Conservation (phyloP, 2,113 vertebrate species). For the Gadus macrocephalus region DNA sequence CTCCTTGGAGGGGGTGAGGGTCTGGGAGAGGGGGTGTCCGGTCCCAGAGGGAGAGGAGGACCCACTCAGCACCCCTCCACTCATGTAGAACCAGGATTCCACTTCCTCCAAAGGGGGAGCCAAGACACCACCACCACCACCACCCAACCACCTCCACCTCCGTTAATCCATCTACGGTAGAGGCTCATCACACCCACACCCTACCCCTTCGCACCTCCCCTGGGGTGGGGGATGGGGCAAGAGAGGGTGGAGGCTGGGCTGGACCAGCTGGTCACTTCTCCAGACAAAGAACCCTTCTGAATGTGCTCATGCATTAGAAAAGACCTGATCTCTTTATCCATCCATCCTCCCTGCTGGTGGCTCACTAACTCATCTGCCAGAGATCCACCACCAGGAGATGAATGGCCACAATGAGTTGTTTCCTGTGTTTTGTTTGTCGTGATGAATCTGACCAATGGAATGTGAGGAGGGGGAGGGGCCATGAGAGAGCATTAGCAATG, state of each 20-base stretch:
- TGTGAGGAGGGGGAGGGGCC: too few relatives aligned
- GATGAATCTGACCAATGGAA: too few relatives aligned
- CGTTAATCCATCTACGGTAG: slow-evolving; percentile 54
- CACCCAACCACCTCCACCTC: slow-evolving; percentile 13
- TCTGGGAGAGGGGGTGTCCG: neutral
- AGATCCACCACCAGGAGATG: slow-evolving; percentile 14
- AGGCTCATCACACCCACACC: slow-evolving; percentile 15
- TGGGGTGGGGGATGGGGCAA: slow-evolving; percentile 44
- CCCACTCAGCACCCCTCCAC: too few relatives aligned
- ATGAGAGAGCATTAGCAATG: too few relatives aligned
- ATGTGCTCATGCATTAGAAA: slow-evolving; percentile 62
- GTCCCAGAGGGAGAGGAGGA: too few relatives aligned
- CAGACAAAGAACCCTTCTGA: slow-evolving; percentile 71
- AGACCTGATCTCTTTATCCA: slow-evolving; percentile 24
- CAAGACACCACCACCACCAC: slow-evolving; percentile 9
- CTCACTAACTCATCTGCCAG: slow-evolving; percentile 14
- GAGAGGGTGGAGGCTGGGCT: slow-evolving; percentile 43
- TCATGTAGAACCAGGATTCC: too few relatives aligned
- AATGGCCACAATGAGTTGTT: slow-evolving; percentile 11
- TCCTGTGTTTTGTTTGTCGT: too few relatives aligned
- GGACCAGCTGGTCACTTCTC: slow-evolving; percentile 70
- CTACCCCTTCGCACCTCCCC: slow-evolving; percentile 15
- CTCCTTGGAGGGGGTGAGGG: slow-evolving; percentile 19
- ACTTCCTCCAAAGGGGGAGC: too few relatives aligned
- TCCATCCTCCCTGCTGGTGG: slow-evolving; percentile 11